Evolutionary conservation across 1,140 invertebrate species (phyloP).

Genomic region (Bicyclus anynana): DNA sequence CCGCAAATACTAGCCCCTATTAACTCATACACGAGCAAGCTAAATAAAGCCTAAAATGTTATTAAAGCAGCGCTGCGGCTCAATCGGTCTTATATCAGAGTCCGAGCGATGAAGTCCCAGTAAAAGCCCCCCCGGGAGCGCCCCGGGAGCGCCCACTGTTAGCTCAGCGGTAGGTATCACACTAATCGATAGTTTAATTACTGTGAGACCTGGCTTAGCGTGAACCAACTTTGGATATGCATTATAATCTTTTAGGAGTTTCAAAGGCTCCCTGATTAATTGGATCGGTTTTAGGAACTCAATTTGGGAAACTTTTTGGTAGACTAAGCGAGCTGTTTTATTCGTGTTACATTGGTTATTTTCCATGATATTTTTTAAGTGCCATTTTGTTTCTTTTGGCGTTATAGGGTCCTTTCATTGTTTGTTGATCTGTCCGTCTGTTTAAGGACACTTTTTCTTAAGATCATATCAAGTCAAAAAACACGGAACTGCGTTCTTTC

Average conservation of each 20-base stretch:
- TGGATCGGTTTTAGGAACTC: background rate
- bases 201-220: background rate
- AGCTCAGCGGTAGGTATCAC: background rate
- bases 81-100: background rate
- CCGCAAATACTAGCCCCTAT: too few species aligned
- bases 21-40: too few species aligned
- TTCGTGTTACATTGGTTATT: too few species aligned
- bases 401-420: too few species aligned
- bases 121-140: constrained; percentile 12
- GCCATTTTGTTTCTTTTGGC: too few species aligned
- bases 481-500: too few species aligned
- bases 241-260: background rate
- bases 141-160: constrained; percentile 5
- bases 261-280: background rate
- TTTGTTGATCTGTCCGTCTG: too few species aligned
- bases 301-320: background rate
- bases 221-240: background rate
- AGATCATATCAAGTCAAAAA: too few species aligned
- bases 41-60: background rate
- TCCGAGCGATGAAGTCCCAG: constrained; percentile 2
- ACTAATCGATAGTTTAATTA: constrained; percentile 19
- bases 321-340: too few species aligned
- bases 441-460: too few species aligned
- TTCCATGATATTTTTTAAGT: too few species aligned
- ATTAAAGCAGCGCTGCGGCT: background rate